A percentile compares a stretch with the other conserved stretches of the same genome.
phyloP scores from a whole-genome alignment of 2,797 vertebrate genomes.

The Acestrorhynchus altus region DNA sequence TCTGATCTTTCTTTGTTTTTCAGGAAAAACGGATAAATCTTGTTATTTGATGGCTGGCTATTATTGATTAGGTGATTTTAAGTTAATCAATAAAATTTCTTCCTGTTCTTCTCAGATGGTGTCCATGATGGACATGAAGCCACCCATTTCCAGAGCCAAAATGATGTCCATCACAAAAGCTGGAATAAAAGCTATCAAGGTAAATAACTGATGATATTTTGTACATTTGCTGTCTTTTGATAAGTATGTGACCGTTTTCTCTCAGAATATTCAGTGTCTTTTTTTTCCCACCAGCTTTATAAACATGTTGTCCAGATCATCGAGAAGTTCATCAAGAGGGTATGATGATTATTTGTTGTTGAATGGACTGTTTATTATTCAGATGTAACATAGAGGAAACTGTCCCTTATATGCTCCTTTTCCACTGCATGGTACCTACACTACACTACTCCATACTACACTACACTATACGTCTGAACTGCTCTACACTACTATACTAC shows the following conservation, averaged over 20 bases:
- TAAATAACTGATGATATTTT: constrained; percentile 61
- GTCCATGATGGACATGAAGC: constrained; percentile 97
- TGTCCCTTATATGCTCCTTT: no score
- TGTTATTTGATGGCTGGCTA: no score
- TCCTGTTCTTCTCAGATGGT: constrained; percentile 81
- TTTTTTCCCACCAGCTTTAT: constrained; percentile 84
- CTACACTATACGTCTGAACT: no score
- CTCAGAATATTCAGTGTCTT: no score
- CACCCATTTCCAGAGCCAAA: constrained; percentile 97
- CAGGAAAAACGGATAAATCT: no score
- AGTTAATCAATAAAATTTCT: not conserved
- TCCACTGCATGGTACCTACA: no score
- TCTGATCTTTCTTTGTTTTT: no score
- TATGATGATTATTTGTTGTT: constrained; percentile 65
- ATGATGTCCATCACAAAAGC: constrained; percentile 99
- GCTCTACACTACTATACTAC: no score
- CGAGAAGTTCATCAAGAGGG: constrained; percentile 99
- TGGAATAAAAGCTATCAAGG: constrained; percentile 99
- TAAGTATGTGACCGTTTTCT: not conserved
- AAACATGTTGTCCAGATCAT: constrained; percentile 99
- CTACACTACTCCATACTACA: no score
- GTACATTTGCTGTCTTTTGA: not conserved
- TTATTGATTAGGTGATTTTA: no score
- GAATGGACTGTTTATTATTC: no score
- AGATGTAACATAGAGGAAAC: no score